Base-by-base conservation (phyloP, 2,888 invertebrate genomes). In the Acleris laterana region DNA sequence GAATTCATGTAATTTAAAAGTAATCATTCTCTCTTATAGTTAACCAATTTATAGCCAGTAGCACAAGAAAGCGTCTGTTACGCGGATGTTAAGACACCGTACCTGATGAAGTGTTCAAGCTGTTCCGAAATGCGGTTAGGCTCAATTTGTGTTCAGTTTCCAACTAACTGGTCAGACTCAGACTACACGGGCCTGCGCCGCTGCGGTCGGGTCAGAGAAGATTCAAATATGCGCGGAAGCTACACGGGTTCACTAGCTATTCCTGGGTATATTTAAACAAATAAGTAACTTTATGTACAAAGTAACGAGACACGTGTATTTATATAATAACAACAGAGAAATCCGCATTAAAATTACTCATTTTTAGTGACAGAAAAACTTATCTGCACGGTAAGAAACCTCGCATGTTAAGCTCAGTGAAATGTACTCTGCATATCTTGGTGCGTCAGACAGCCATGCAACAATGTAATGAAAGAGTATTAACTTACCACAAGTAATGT, bases 101-200 rank as follows among this genome's bases (percentile, higher is more conserved):
- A 25, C 42, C 28, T 50, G 60, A 60, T 65, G 60, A 56, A 65
- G 65, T 61, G 55, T 22, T 65, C 56, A 56, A 55, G 32, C 11
- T 42, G 55, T 55, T 64, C 59, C 28, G 44, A 65, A 65, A 61
- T 65, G 65, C 20, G 65, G 65, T 65, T 65, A 20, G 50, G 65
- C 56, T 60, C 28, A 22, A 55, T 17, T 46, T 60, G 59, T 52
- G 58, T 48, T 53, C 25, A 25, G 49, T 42, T 25, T 32, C 32
- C 20, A 25, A 49, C 44, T 52, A 32, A 17, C 50, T 49, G 48
- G 19, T 60, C 56, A 22, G 38, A 7, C 55, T 42, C 38, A 1
- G 38, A 16, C 22, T 42, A 42, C 56, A 56, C 49, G 19, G 20
- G 42, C 22, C 28, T 60, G 25, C 44, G 25, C 25, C 44, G 25